These are phyloP conservation scores for Lycocerus yunnanus DNA, from an alignment of 2,888 invertebrate species.

Conservation along the genomic window DNA sequence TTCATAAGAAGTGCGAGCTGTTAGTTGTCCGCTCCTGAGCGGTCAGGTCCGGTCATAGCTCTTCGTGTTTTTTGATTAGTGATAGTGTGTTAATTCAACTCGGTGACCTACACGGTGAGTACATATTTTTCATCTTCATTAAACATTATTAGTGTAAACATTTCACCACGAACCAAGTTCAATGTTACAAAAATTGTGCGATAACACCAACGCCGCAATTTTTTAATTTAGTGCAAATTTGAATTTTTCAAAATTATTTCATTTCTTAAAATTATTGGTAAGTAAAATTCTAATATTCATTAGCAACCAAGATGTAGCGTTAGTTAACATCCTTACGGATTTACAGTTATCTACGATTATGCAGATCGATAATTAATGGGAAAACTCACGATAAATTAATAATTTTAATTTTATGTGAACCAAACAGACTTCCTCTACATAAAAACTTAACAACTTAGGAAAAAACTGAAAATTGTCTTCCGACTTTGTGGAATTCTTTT, in stretches of 20 bases:
- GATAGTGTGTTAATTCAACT: conserved; percentile 31
- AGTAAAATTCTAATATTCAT: not conserved
- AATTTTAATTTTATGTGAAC: not conserved
- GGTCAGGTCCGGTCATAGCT: conserved; percentile 53
- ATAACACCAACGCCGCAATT: not conserved
- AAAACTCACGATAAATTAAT: not conserved
- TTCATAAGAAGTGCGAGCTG: conserved; percentile 47
- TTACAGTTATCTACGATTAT: not conserved
- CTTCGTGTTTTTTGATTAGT: conserved; percentile 31
- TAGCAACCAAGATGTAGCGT: not conserved
- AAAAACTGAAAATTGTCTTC: not conserved
- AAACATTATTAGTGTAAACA: not conserved
- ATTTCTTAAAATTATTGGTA: not conserved
- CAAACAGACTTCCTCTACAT: not conserved
- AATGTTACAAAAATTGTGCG: not conserved
- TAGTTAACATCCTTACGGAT: not conserved
- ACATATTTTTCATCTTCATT: not conserved
- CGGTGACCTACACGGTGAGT: conserved; percentile 37
- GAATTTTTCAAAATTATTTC: not conserved
- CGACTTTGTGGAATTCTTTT: not conserved
- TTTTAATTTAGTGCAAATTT: not conserved
- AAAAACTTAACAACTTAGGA: not conserved
- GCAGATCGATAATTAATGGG: not conserved
- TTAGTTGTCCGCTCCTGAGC: conserved; percentile 47
- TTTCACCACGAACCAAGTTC: not conserved